Evolutionary conservation across 1,140 invertebrate species (phyloP).

Genomic region (Psix sp.): DNA sequence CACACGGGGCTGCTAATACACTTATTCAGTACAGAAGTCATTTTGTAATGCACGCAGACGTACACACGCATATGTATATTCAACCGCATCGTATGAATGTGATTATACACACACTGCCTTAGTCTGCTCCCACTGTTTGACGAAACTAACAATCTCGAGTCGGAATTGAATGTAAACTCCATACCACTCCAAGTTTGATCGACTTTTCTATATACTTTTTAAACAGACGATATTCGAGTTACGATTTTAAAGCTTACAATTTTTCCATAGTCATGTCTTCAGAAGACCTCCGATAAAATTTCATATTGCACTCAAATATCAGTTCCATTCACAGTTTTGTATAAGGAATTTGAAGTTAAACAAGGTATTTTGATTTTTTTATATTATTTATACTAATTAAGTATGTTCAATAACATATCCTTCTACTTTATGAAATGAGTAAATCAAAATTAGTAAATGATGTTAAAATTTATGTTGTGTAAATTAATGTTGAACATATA

Average conservation of each 20-base stretch:
- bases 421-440: too few species aligned
- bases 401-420: too few species aligned
- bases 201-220: constrained; percentile 52
- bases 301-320: too few species aligned
- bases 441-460: too few species aligned
- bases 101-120: constrained; percentile 57
- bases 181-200: constrained; percentile 58
- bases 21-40: constrained; percentile 46
- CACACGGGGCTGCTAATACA: constrained; percentile 64
- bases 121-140: constrained; percentile 58
- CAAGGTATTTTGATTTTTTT: too few species aligned
- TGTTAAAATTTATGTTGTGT: too few species aligned
- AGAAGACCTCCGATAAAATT: too few species aligned
- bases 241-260: background rate
- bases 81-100: constrained; percentile 38
- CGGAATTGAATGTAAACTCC: constrained; percentile 56
- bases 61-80: constrained; percentile 26
- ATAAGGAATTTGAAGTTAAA: too few species aligned
- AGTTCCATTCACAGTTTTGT: too few species aligned
- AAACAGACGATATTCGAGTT: constrained; percentile 33
- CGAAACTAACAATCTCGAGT: constrained; percentile 63
- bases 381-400: too few species aligned
- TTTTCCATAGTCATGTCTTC: background rate
- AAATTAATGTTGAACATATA: too few species aligned
- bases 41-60: constrained; percentile 31